phyloP scores from a whole-genome alignment of 92 coral and sea anemone genomes.

The Porites cylindrica region DNA sequence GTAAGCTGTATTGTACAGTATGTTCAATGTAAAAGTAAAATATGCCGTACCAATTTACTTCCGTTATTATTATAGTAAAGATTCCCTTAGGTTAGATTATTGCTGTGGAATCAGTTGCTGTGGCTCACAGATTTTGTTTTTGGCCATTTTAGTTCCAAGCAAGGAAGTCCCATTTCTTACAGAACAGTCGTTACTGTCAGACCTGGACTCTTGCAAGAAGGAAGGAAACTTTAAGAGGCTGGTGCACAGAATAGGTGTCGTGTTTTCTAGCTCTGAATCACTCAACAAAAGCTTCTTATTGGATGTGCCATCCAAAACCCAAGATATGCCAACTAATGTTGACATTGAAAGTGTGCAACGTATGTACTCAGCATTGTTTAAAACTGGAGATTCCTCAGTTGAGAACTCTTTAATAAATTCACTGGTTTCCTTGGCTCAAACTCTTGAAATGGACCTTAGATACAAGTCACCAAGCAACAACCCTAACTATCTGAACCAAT shows the following conservation, averaged over 20 bases:
- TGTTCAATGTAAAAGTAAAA: no score
- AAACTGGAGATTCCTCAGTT: slow-evolving; percentile 82
- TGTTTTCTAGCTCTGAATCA: slow-evolving; percentile 89
- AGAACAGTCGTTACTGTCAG: slow-evolving; percentile 68
- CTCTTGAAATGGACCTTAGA: slow-evolving; percentile 81
- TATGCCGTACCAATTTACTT: no score
- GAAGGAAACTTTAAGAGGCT: slow-evolving; percentile 80
- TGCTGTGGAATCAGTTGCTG: background rate
- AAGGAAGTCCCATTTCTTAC: slow-evolving; percentile 76
- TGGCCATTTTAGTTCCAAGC: slow-evolving; percentile 29
- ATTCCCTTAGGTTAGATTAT: no score
- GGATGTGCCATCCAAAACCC: slow-evolving; percentile 41
- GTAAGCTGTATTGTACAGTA: no score
- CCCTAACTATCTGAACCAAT: slow-evolving; percentile 83
- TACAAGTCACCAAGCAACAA: slow-evolving; percentile 66
- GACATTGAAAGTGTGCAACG: slow-evolving; percentile 87
- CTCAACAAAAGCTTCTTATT: slow-evolving; percentile 88
- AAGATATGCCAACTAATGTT: slow-evolving; percentile 65
- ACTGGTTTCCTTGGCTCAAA: slow-evolving; percentile 77
- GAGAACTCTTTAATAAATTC: slow-evolving; percentile 95
- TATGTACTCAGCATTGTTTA: slow-evolving; percentile 80
- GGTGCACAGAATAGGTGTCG: slow-evolving; percentile 87
- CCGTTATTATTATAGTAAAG: no score
- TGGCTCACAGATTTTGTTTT: background rate
- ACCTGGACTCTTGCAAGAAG: slow-evolving; percentile 70